A percentile compares a stretch with the other conserved stretches of the same genome.
phyloP scores from a whole-genome alignment of 2,113 vertebrate genomes.

The Tauraco erythrolophus region DNA sequence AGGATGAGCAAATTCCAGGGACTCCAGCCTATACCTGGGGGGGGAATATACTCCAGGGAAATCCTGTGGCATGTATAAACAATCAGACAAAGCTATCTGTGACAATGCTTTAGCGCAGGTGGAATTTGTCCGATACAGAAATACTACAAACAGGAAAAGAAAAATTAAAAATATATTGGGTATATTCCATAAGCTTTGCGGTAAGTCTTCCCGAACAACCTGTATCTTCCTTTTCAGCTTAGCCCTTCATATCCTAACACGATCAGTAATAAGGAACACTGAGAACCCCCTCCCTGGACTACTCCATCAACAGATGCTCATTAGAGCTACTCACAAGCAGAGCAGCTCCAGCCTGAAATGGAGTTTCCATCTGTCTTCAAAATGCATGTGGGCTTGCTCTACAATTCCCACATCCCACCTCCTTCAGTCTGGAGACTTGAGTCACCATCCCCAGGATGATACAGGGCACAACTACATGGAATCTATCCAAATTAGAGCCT shows the following conservation, averaged over 20 bases:
- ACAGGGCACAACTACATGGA: background rate
- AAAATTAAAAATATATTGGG: background rate
- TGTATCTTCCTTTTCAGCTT: background rate
- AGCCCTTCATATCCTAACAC: background rate
- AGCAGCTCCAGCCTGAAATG: slow-evolving; percentile 23
- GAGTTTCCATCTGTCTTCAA: slow-evolving; percentile 50
- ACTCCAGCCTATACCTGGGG: background rate
- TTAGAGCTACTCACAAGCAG: slow-evolving; percentile 27
- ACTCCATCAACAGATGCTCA: slow-evolving; percentile 65
- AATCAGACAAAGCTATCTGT: background rate
- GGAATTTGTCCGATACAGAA: background rate
- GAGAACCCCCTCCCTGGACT: background rate
- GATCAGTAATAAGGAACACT: background rate
- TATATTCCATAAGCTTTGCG: background rate
- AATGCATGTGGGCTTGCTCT: background rate
- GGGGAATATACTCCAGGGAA: background rate
- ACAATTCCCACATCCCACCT: slow-evolving; percentile 49
- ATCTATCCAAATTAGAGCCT: background rate
- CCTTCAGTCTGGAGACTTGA: slow-evolving; percentile 5
- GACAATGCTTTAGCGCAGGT: background rate
- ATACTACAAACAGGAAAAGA: background rate
- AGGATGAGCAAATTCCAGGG: background rate
- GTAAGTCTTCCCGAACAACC: background rate
- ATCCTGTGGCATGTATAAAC: background rate
- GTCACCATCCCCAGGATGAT: background rate